phyloP scores from a whole-genome alignment of 2,888 invertebrate species.

The Habroteleia sp. region DNA sequence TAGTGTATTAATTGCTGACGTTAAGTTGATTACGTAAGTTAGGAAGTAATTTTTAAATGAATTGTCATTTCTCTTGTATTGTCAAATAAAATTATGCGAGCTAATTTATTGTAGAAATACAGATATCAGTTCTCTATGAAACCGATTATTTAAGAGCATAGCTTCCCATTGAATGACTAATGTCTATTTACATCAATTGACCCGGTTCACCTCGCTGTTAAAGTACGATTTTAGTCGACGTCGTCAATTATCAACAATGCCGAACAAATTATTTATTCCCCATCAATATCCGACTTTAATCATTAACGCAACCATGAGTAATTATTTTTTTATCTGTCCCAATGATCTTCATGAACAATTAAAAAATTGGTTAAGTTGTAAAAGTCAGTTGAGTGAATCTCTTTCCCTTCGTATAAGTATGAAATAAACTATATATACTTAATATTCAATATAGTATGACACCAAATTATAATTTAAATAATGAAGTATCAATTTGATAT shows the following conservation, averaged over 20 bases:
- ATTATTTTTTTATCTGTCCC: conserved; percentile 36
- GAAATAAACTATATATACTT: neutral
- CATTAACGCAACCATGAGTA: conserved; percentile 48
- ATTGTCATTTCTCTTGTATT: no score
- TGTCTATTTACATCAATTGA: conserved; percentile 57
- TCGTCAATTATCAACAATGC: conserved; percentile 51
- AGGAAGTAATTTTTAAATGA: no score
- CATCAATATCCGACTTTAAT: conserved; percentile 49
- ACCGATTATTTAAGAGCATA: conserved; percentile 29
- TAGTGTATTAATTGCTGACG: no score
- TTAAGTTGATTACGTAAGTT: no score
- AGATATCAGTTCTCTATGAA: conserved; percentile 35
- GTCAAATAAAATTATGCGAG: neutral
- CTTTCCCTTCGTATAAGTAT: neutral
- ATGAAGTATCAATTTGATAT: neutral
- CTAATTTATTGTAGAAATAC: no score
- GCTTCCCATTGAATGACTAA: conserved; percentile 55
- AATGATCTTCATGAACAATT: conserved; percentile 22
- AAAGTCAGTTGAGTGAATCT: conserved; percentile 6
- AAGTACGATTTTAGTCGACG: conserved; percentile 45
- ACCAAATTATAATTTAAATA: neutral
- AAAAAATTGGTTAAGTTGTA: conserved; percentile 11
- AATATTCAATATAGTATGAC: no score
- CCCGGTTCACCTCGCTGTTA: conserved; percentile 46
- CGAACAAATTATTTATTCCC: conserved; percentile 44